phyloP scores from a whole-genome alignment of 2,113 vertebrate genomes.

The Lophura nycthemera region DNA sequence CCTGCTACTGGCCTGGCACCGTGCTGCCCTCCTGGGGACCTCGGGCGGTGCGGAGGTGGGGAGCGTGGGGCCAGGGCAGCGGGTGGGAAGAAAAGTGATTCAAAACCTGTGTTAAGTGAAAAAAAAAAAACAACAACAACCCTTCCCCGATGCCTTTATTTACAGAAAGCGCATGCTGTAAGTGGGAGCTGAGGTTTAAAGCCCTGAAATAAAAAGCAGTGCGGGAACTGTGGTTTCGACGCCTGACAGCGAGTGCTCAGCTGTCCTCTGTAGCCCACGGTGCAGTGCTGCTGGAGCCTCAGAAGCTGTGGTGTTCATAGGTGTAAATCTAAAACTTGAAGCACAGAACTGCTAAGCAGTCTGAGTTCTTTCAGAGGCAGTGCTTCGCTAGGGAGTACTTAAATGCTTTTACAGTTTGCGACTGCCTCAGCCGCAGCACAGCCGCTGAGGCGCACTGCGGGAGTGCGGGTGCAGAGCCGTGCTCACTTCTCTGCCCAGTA shows the following conservation, averaged over 20 bases:
- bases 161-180: neutral
- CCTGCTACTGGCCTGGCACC: no score
- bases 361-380: neutral
- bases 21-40: neutral
- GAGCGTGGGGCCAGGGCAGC: neutral
- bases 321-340: neutral
- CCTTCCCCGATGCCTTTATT: neutral
- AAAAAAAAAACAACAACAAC: no score
- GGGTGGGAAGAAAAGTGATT: neutral
- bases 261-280: neutral
- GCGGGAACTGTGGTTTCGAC: neutral
- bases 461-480: neutral
- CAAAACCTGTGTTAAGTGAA: neutral
- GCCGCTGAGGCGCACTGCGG: neutral
- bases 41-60: neutral
- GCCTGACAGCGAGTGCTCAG: neutral
- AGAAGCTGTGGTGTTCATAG: accelerated
- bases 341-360: neutral
- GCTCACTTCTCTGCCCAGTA: neutral
- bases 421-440: neutral
- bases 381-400: neutral
- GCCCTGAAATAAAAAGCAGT: neutral
- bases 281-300: accelerated
- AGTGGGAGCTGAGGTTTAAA: neutral
- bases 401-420: accelerated